Conservation (phyloP, 2,797 vertebrate genomes). For the Parauchenoglanis ngamensis region DNA sequence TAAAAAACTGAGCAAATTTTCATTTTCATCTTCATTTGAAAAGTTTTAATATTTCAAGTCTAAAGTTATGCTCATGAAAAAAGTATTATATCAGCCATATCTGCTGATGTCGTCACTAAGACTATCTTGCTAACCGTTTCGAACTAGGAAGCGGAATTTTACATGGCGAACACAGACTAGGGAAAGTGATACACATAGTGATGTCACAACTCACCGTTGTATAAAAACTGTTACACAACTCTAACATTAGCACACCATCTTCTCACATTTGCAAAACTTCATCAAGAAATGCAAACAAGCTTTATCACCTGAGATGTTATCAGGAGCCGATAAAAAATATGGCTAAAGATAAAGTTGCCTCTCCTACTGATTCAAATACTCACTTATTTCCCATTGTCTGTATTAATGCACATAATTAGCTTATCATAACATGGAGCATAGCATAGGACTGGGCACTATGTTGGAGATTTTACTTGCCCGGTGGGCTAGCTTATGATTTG, state of each 20-base stretch:
- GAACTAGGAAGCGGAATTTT: too few relatives aligned
- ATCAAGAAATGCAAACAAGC: background rate
- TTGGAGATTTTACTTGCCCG: background rate
- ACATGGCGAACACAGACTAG: too few relatives aligned
- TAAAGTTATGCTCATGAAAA: too few relatives aligned
- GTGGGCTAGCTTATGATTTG: background rate
- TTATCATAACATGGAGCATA: background rate
- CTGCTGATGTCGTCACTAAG: too few relatives aligned
- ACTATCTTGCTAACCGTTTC: too few relatives aligned
- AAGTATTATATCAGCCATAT: too few relatives aligned
- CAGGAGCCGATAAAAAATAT: background rate
- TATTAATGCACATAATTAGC: background rate
- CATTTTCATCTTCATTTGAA: too few relatives aligned
- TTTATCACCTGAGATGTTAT: background rate
- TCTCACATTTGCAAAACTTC: background rate
- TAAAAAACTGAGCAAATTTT: background rate
- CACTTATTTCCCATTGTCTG: background rate
- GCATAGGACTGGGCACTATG: background rate
- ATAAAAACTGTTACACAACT: background rate
- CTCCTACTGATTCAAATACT: background rate
- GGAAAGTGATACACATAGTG: too few relatives aligned
- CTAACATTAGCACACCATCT: background rate
- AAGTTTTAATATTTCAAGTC: too few relatives aligned
- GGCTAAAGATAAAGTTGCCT: background rate
- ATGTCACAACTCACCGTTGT: too few relatives aligned